A percentile compares a stretch with the other conserved stretches of the same genome.
These are phyloP conservation scores for Limnephilus rhombicus DNA, from an alignment of 2,888 invertebrate species.

Conservation along the genomic window DNA sequence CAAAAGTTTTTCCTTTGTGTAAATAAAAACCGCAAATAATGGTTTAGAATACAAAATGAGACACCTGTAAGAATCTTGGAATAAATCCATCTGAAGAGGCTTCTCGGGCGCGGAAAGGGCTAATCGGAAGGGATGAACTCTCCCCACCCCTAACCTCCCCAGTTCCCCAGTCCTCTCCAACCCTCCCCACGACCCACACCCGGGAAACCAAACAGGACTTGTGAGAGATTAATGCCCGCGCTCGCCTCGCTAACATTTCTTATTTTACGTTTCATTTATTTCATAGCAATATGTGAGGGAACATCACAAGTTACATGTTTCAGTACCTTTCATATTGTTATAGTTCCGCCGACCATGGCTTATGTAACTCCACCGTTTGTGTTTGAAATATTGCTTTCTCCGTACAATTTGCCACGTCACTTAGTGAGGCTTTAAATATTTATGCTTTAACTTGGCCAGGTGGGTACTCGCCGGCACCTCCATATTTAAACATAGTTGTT, in stretches of 20 bases:
- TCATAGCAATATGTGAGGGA: constrained; percentile 25
- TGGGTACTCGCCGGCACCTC: not conserved
- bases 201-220: not conserved
- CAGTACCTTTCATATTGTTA: not conserved
- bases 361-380: not conserved
- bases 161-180: no score
- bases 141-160: not conserved
- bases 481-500: not conserved
- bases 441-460: not conserved
- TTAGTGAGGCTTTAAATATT: not conserved
- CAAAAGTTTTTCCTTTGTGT: not conserved
- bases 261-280: constrained; percentile 49
- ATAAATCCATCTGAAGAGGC: constrained; percentile 34
- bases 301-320: constrained; percentile 22
- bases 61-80: constrained; percentile 42
- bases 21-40: constrained; percentile 3
- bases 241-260: constrained; percentile 10
- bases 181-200: not conserved
- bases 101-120: not conserved
- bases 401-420: constrained; percentile 34
- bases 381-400: constrained; percentile 35
- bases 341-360: not conserved
- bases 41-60: constrained; percentile 33
- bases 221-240: constrained; percentile 42
- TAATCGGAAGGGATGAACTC: not conserved